phyloP scores from a whole-genome alignment of 1,140 invertebrate genomes.

The Lasioglossum albipes region DNA sequence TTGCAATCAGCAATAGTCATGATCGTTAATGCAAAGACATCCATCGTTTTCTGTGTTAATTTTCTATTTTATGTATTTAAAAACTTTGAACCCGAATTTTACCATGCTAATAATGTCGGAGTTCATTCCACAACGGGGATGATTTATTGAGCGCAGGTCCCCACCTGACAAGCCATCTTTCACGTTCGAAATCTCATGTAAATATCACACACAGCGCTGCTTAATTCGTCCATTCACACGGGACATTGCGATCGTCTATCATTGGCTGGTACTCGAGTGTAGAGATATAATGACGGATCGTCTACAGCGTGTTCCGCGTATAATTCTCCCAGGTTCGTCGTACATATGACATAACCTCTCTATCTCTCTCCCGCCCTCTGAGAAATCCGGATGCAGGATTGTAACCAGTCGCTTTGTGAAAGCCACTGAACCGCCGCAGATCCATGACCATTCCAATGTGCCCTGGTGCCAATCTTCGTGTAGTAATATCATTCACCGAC shows the following conservation, averaged over 20 bases:
- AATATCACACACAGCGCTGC: conserved; percentile 19
- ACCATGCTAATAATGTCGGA: neutral
- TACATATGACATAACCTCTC: conserved; percentile 42
- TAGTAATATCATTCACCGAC: conserved; percentile 71
- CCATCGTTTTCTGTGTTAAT: too few species aligned
- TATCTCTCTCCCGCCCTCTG: conserved; percentile 1
- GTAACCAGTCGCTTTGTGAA: conserved; percentile 55
- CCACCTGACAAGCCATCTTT: neutral
- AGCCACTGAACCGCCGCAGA: conserved; percentile 23
- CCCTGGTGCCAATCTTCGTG: conserved; percentile 66
- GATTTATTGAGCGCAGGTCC: conserved; percentile 12
- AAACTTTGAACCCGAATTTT: too few species aligned
- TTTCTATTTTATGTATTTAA: too few species aligned
- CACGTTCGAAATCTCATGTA: conserved; percentile 33
- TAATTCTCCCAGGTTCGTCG: conserved; percentile 50
- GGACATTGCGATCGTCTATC: conserved; percentile 46
- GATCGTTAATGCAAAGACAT: too few species aligned
- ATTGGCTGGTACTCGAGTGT: conserved; percentile 26
- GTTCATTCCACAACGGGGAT: neutral
- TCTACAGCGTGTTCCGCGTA: conserved; percentile 38
- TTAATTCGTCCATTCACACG: conserved; percentile 57
- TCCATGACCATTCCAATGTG: conserved; percentile 57
- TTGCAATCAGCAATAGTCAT: too few species aligned
- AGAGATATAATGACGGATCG: conserved; percentile 61
- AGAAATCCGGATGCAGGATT: conserved; percentile 59